Conservation (phyloP, 2,797 vertebrate genomes). For the Lemur catta region DNA sequence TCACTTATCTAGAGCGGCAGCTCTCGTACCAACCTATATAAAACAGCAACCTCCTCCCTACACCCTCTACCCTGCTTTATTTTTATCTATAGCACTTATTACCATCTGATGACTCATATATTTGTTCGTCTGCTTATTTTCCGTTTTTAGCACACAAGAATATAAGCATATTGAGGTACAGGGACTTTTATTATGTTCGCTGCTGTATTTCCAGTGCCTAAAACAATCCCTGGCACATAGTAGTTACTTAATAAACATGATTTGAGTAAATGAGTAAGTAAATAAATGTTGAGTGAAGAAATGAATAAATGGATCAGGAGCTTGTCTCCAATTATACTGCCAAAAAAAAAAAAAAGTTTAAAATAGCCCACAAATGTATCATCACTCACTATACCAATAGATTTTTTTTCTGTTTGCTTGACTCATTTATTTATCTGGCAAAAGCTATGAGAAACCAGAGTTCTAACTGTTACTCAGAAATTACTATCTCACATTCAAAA, state of each 20-base stretch:
- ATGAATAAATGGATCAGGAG: background rate
- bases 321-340: no score
- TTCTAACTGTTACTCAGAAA: background rate
- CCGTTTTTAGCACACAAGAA: background rate
- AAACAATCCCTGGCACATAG: background rate
- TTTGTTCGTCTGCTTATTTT: background rate
- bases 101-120: background rate
- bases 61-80: no score
- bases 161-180: background rate
- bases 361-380: background rate
- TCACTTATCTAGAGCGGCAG: background rate
- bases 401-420: background rate
- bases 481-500: conserved; percentile 21
- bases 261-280: background rate
- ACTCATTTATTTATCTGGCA: background rate
- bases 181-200: no score
- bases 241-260: background rate
- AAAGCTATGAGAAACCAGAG: conserved; percentile 16
- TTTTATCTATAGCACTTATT: background rate
- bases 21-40: background rate
- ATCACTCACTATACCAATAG: background rate
- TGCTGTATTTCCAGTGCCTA: background rate
- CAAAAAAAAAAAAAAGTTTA: background rate
- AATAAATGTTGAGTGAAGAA: background rate
- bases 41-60: background rate